Base-by-base conservation (phyloP, 1,140 invertebrate species). In the Heliconius melpomene region DNA sequence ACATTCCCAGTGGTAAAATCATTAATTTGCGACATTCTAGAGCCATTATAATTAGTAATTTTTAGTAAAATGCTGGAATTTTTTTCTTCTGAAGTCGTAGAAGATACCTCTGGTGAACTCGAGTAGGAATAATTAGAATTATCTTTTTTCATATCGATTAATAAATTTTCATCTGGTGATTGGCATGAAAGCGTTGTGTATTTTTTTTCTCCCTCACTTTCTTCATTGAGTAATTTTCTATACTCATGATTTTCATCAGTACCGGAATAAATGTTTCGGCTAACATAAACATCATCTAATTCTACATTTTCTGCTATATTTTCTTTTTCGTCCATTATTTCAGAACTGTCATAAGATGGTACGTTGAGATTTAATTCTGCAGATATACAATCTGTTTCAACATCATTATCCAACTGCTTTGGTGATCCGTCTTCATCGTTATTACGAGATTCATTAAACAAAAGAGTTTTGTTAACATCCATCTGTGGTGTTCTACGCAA, bases 21-120 rank as follows among this genome's bases (percentile, higher is more conserved):
- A 66, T 66, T 66, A 66, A 66, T 66, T 66, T 91, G 86, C 5
- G 93, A 91, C 73, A 85, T 80, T 85, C 85, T 88, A 54, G 91
- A 91, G 20, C 90, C 90, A 78, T 93, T 91, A 78, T 85, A 90
- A 52, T 88, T 94, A 29, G 87, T 91, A 76, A 93, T 93, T 90
- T 94, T 94, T 82, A 94, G 84, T 78, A 93, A 83, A 82, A 94
- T 91, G 60, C 82, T 81, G 20, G 90, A 89, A 84, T 81, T 88
- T 82, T 86, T 93, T 77, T 94, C 91, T 86, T 94, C 93, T 16
- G 89, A 87, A 23, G 93, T 94, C n/a, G 93, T 94, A 29, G 93
- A 94, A n/a, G 93, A 92, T n/a, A 94, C 93, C 89, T 94, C 93
- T 9, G 93, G 91, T 8, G 91, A 94, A 80, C 88, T 94, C 54